A percentile compares a stretch with the other conserved stretches of the same genome.
Conservation (phyloP, 1,140 invertebrate genomes). For the Megathymus violae region DNA sequence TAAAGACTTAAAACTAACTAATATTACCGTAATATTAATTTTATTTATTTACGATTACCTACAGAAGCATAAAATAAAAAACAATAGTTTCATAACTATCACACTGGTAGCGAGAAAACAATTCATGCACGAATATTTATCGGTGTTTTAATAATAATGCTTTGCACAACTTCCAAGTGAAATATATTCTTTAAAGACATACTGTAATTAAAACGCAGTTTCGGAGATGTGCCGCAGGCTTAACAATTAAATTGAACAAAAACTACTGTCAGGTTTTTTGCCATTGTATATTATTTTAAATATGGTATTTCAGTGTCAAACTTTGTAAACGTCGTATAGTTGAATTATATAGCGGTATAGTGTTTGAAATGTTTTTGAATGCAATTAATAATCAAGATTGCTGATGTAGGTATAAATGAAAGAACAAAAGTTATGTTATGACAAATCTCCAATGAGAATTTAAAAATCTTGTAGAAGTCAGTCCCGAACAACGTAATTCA, state of each 20-base stretch:
- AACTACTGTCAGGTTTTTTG: slow-evolving; percentile 16
- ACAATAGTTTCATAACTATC: slow-evolving; percentile 21
- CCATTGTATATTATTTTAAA: slow-evolving; percentile 9
- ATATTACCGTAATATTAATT: no score
- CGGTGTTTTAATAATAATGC: slow-evolving; percentile 25
- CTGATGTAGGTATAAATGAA: no score
- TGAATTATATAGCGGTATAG: no score
- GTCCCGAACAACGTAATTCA: no score
- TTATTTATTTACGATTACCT: background rate
- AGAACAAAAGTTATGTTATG: no score
- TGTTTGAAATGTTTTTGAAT: no score
- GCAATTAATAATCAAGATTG: no score
- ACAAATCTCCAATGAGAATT: no score
- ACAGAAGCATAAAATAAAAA: background rate
- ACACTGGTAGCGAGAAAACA: slow-evolving; percentile 12
- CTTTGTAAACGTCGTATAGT: background rate
- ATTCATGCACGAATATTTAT: slow-evolving; percentile 16
- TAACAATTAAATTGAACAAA: slow-evolving; percentile 30
- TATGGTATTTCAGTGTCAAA: background rate
- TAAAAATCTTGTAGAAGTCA: no score
- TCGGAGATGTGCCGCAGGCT: slow-evolving; percentile 36
- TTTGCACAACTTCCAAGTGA: slow-evolving; percentile 1
- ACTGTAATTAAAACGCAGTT: slow-evolving; percentile 49
- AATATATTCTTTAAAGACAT: slow-evolving; percentile 27
- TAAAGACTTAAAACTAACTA: no score